Evolutionary conservation across 2,797 vertebrate genomes (phyloP).

Genomic region (Spinibarbus caldwelli): DNA sequence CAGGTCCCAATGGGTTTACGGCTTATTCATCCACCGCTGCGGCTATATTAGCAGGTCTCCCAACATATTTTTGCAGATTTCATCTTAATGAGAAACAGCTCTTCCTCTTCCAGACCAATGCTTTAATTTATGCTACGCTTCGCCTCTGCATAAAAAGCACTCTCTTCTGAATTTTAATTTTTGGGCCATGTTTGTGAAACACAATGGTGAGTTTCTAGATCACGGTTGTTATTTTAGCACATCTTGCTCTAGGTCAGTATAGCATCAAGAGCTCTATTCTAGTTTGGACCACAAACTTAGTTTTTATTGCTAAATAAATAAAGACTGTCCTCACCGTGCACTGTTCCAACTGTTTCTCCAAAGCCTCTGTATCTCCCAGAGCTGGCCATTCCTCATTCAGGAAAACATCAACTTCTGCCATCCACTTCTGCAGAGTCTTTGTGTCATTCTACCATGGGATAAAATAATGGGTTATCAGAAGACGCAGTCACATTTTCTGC

Average conservation of each 20-base stretch:
- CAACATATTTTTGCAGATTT: conserved; percentile 39
- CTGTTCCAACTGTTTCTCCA: conserved; percentile 96
- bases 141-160: conserved; percentile 19
- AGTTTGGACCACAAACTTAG: neutral
- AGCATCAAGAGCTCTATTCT: neutral
- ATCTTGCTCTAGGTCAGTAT: conserved; percentile 27
- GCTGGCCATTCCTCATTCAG: conserved; percentile 98
- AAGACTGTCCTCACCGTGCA: conserved; percentile 84
- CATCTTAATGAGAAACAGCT: conserved; percentile 42
- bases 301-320: conserved; percentile 27
- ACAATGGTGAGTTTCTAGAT: conserved; percentile 9
- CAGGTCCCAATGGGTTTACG: conserved; percentile 29
- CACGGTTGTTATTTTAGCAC: conserved; percentile 5
- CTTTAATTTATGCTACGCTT: conserved; percentile 36
- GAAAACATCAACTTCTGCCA: conserved; percentile 96
- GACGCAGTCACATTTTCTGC: neutral
- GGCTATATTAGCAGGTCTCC: conserved; percentile 28
- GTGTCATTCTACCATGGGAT: conserved; percentile 81
- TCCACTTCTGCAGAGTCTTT: conserved; percentile 96
- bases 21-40: conserved; percentile 26
- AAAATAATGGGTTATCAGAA: neutral
- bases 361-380: conserved; percentile 91
- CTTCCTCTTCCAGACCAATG: conserved; percentile 31
- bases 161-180: conserved; percentile 30
- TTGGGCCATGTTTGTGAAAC: conserved; percentile 31